Evolutionary conservation across 37 sponge, comb jelly and placozoan species (phyloP).

Genomic region (Halichondria panicea): DNA sequence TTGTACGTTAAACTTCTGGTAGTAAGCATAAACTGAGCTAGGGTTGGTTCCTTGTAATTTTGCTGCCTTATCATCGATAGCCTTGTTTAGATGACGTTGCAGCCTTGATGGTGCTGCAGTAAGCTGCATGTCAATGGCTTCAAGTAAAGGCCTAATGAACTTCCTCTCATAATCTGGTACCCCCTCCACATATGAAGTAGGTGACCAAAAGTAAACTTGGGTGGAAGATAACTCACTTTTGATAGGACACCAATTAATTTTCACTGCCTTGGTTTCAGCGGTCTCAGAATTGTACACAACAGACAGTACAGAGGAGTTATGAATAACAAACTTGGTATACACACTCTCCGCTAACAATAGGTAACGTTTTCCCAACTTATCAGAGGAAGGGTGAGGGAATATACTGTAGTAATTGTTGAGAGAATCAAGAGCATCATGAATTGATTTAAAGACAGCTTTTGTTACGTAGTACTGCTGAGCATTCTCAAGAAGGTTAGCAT

Average conservation of each 20-base stretch:
- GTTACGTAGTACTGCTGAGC: not conserved
- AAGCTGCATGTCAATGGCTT: slow-evolving; percentile 45
- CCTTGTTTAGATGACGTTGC: slow-evolving; percentile 11
- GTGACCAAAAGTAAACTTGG: slow-evolving; percentile 28
- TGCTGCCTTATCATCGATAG: not conserved
- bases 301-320: slow-evolving; percentile 12
- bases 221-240: not conserved
- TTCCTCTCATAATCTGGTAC: not conserved
- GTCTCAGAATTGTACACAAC: not conserved
- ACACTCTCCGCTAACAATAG: not conserved
- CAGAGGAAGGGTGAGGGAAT: slow-evolving; percentile 32
- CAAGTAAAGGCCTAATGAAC: slow-evolving; percentile 11
- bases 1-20: not conserved
- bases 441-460: not conserved
- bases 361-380: slow-evolving; percentile 6
- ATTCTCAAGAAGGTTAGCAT: slow-evolving; percentile 43
- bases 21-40: slow-evolving; percentile 27
- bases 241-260: slow-evolving; percentile 9
- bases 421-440: not conserved
- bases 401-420: slow-evolving; percentile 27
- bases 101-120: slow-evolving; percentile 27
- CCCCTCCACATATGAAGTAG: too few relatives aligned
- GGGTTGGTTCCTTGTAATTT: slow-evolving; percentile 11
- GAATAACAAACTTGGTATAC: not conserved
- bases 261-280: not conserved